These are phyloP conservation scores for Drosophila virilis DNA, from an alignment of 1,140 invertebrate genomes.

Conservation along the genomic window DNA sequence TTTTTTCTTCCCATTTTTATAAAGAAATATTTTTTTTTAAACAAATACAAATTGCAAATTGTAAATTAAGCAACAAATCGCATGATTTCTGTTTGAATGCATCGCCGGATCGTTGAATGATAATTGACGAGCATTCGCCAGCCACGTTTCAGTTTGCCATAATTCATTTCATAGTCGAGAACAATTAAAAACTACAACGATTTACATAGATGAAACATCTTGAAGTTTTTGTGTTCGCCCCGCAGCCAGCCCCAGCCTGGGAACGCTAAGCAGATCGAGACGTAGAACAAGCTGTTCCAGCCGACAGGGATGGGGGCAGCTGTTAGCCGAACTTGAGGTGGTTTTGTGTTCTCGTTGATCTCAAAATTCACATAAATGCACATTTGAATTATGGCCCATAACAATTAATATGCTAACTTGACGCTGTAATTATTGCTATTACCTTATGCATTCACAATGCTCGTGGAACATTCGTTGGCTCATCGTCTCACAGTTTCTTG, in stretches of 20 bases:
- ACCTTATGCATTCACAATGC: slow-evolving; percentile 55
- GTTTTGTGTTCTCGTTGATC: slow-evolving; percentile 28
- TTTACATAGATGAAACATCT: slow-evolving; percentile 22
- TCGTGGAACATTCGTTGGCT: slow-evolving; percentile 34
- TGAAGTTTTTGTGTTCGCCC: slow-evolving; percentile 1
- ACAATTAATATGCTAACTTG: slow-evolving; percentile 57
- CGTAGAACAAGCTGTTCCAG: background rate
- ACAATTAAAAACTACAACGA: slow-evolving; percentile 12
- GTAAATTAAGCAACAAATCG: slow-evolving; percentile 32
- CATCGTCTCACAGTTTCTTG: background rate
- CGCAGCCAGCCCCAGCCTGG: background rate
- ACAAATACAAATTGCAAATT: slow-evolving; percentile 33
- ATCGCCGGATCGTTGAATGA: background rate
- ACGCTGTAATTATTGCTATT: slow-evolving; percentile 58
- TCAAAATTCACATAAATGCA: slow-evolving; percentile 45
- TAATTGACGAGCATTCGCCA: slow-evolving; percentile 29
- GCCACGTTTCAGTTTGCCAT: slow-evolving; percentile 24
- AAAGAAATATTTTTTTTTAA: slow-evolving; percentile 20
- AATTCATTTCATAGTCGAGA: slow-evolving; percentile 27
- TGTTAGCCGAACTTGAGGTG: slow-evolving; percentile 22
- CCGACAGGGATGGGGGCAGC: background rate
- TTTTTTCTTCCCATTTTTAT: slow-evolving; percentile 17
- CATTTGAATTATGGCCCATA: slow-evolving; percentile 56
- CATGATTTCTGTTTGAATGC: slow-evolving; percentile 19
- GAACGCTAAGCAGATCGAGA: slow-evolving; percentile 20